Conservation (phyloP, 2,113 vertebrate genomes). For the Rhinolophus ferrumequinum region DNA sequence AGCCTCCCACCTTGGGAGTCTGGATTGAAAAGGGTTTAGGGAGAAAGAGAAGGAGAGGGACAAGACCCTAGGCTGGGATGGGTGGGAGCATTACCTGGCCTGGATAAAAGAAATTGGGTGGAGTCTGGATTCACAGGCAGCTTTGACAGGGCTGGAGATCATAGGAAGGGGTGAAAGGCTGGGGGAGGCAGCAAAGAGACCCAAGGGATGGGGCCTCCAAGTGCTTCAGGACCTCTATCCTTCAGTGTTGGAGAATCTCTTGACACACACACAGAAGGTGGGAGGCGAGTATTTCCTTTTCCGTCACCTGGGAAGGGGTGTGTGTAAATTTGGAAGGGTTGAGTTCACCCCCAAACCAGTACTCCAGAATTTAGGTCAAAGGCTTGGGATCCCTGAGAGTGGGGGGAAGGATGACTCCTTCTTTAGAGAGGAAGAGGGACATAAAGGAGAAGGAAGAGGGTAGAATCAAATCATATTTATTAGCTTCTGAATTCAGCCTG, state of each 20-base stretch:
- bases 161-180: not conserved
- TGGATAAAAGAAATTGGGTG: not conserved
- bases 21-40: constrained; percentile 6
- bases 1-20: not conserved
- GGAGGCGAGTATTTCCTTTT: not conserved
- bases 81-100: not conserved
- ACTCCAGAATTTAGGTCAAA: constrained; percentile 26
- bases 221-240: not conserved
- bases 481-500: constrained; percentile 15
- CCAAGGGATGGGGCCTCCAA: not conserved
- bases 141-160: not conserved
- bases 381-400: not conserved
- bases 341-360: not conserved
- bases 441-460: not conserved
- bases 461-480: not conserved
- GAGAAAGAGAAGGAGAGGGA: not conserved
- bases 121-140: not conserved
- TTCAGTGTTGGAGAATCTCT: not conserved
- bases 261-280: not conserved
- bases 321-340: not conserved
- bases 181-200: not conserved
- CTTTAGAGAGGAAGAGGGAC: not conserved
- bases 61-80: not conserved
- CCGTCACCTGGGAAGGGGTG: not conserved
- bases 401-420: not conserved